Evolutionary conservation across 2,888 invertebrate genomes (phyloP), one percentile per base, ranked within the genome.

Genomic region (Heliconius aoede): DNA sequence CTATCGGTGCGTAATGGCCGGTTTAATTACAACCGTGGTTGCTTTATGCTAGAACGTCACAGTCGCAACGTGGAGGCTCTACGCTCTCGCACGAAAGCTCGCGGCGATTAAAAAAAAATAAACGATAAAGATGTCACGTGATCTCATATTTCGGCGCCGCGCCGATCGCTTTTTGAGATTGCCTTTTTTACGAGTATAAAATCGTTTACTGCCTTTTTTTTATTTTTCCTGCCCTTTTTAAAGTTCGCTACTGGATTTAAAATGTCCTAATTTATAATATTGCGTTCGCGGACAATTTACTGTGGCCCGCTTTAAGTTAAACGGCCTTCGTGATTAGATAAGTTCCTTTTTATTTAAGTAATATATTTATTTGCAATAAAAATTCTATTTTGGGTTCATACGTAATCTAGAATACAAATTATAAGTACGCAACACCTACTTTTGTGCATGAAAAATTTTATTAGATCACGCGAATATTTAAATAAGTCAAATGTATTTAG

Each of bases 41-140:
- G 77, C 86, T 88, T 87, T 86, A 88, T 88, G 89, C 87, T 86
- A 85, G 85, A 87, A 86, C 85, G 88, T 87, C 86, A 86, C 86
- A 86, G 84, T 83, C 79, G 77, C 65, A 4, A 64, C 32, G 64
- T 74, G 32, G 46, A 69, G 26, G 60, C 58, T 77, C 72, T 73
- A 72, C 78, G 65, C 74, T 72, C 74, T 78, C 76, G 76, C 80
- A 77, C 78, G 76, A 81, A 80, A 61, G 77, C 71, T 77, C 81
- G 80, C 80, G 79, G 81, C 79, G 78, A 73, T 78, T 77, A 79
- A 60, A 75, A 62, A 78, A 82, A 83, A 82, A 80, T 79, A 80
- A 67, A 75, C 91, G 91, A 92, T 93, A 92, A 90, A 91, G 92
- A 91, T 91, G 93, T 92, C 91, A 91, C 86, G 87, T 83, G 84